Base-by-base conservation (phyloP, 2,797 vertebrate genomes). In the Chromis chromis region DNA sequence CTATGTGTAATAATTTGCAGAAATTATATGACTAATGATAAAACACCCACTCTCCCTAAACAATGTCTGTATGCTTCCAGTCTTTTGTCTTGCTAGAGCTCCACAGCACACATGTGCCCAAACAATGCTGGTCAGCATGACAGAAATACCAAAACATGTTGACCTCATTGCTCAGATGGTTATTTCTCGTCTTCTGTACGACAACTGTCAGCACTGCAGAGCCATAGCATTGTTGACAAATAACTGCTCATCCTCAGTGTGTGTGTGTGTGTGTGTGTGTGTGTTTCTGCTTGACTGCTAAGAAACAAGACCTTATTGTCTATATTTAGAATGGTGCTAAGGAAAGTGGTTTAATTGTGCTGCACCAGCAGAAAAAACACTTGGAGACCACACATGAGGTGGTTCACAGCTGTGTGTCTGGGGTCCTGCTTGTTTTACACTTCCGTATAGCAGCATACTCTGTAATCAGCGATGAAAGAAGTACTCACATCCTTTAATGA, bases 141-240 rank as follows among this genome's bases (percentile, higher is more conserved):
- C 73, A 65, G 65, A 74, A 66, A 86, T 82, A 70, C 81, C 66
- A 12, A 59, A 86, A 83, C 59, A 79, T 69, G 70, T 50, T 77
- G 67, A 42, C 72, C 72, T 76, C 81, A 73, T 72, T 56, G 67
- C 54, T 74, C 42, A 49, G 21, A 74, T 76, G 57, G 63, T 24
- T 16, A 59, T 57, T 49, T 46, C 69, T 73, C 3, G 13, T 78
- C 9, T 7, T 49, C 48, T 3, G 42, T 66, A 54, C 62, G 66
- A 22, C 31, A 83, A 80, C 82, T 82, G 70, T 83, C 65, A 55
- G 22, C 46, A 16, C n/a, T 0, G 40, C 21, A 28, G n/a, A 6
- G 12, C 22, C 12, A 25, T 17, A 17, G 28, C 33, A 54, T 59
- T 78, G 62, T 48, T 74, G 66, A 76, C 63, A 72, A 69, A 69